phyloP scores from a whole-genome alignment of 1,140 invertebrate genomes.

The Fopius arisanus region DNA sequence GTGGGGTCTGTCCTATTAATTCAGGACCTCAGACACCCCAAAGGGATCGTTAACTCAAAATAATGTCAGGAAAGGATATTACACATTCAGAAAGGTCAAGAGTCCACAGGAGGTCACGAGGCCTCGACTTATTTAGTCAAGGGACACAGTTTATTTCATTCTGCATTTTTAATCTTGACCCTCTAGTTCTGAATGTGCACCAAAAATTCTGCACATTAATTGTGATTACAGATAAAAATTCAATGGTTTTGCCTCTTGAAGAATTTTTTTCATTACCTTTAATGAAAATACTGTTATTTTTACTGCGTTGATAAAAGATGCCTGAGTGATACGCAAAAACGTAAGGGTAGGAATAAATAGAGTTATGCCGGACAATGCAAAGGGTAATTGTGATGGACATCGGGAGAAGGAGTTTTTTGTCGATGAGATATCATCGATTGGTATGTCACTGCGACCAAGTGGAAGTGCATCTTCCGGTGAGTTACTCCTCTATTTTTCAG shows the following conservation, averaged over 20 bases:
- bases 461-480: slow-evolving; percentile 74
- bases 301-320: not conserved
- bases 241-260: too few relatives aligned
- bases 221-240: too few relatives aligned
- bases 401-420: slow-evolving; percentile 62
- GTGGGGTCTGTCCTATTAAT: too few relatives aligned
- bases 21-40: slow-evolving; percentile 28
- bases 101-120: slow-evolving; percentile 51
- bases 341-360: slow-evolving; percentile 14
- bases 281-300: not conserved
- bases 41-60: slow-evolving; percentile 58
- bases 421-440: slow-evolving; percentile 76
- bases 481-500: slow-evolving; percentile 36
- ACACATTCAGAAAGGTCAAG: slow-evolving; percentile 57
- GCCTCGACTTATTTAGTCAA: slow-evolving; percentile 26
- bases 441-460: slow-evolving; percentile 74
- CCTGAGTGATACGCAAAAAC: not conserved
- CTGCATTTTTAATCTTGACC: slow-evolving; percentile 14
- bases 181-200: too few relatives aligned
- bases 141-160: slow-evolving; percentile 42
- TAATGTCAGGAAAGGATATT: slow-evolving; percentile 55
- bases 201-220: too few relatives aligned
- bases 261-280: not conserved
- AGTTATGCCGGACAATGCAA: slow-evolving; percentile 63
- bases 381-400: slow-evolving; percentile 53